Conservation (phyloP, 2,797 vertebrate genomes). For the Carduelis carduelis region DNA sequence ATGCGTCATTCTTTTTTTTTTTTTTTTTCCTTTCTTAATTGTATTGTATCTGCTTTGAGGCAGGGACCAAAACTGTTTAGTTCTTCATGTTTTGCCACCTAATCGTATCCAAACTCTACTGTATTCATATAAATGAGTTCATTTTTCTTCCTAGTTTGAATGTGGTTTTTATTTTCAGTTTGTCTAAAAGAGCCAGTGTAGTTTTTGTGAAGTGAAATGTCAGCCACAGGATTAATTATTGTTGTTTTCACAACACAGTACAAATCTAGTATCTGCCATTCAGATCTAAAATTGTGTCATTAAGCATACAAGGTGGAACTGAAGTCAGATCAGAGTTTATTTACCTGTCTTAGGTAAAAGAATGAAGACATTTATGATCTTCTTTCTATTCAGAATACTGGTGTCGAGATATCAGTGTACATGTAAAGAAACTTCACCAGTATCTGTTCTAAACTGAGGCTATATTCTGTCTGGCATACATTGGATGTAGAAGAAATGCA, state of each 20-base stretch:
- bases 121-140: background rate
- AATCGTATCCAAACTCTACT: background rate
- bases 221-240: background rate
- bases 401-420: background rate
- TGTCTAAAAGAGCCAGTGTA: background rate
- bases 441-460: background rate
- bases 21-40: background rate
- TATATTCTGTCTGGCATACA: background rate
- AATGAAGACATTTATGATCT: background rate
- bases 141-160: background rate
- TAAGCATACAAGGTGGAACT: background rate
- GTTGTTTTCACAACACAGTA: background rate
- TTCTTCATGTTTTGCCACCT: background rate
- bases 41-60: background rate
- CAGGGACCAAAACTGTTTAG: background rate
- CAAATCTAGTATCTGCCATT: background rate
- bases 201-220: background rate
- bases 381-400: background rate
- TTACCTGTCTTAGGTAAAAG: background rate
- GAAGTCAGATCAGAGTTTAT: background rate
- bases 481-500: background rate
- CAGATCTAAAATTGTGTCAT: background rate
- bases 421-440: background rate
- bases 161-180: background rate
- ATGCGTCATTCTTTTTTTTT: rapidly evolving